Conservation (phyloP, 1,140 invertebrate genomes). For the Drosophila yakuba region DNA sequence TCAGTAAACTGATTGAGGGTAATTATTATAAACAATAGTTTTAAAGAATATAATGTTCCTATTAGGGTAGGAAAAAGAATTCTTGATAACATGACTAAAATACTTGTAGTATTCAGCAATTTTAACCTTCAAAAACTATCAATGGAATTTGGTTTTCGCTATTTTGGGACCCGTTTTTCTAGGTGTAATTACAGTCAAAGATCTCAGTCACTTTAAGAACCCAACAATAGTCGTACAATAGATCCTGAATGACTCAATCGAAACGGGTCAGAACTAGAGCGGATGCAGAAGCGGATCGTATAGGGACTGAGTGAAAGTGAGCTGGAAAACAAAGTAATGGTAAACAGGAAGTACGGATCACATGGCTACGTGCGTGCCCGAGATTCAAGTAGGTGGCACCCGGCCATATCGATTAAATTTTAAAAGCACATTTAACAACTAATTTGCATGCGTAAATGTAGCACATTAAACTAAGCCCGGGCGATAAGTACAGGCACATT, state of each 20-base stretch:
- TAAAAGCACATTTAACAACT: constrained; percentile 66
- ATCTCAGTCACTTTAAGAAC: not conserved
- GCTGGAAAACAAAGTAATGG: constrained; percentile 13
- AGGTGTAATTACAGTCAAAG: constrained; percentile 5
- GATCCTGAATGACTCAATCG: constrained; percentile 45
- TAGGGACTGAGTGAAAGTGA: constrained; percentile 56
- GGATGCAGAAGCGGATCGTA: constrained; percentile 43
- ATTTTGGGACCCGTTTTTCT: not conserved
- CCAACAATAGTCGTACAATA: constrained; percentile 1
- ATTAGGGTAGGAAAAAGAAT: too few relatives aligned
- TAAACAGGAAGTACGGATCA: constrained; percentile 47
- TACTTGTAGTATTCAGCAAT: too few relatives aligned
- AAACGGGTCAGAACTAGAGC: constrained; percentile 14
- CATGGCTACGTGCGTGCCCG: constrained; percentile 18
- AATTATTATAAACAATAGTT: not conserved
- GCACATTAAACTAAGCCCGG: constrained; percentile 59
- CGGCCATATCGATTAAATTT: constrained; percentile 39
- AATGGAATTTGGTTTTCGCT: too few relatives aligned
- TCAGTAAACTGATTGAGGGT: not conserved
- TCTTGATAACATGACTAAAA: too few relatives aligned
- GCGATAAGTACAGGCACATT: constrained; percentile 29
- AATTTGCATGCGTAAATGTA: constrained; percentile 74
- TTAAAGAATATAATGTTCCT: not conserved
- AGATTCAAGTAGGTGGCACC: constrained; percentile 31
- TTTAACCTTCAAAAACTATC: too few relatives aligned